phyloP scores from a whole-genome alignment of 2,888 invertebrate genomes.

The Mythimna lalbum region DNA sequence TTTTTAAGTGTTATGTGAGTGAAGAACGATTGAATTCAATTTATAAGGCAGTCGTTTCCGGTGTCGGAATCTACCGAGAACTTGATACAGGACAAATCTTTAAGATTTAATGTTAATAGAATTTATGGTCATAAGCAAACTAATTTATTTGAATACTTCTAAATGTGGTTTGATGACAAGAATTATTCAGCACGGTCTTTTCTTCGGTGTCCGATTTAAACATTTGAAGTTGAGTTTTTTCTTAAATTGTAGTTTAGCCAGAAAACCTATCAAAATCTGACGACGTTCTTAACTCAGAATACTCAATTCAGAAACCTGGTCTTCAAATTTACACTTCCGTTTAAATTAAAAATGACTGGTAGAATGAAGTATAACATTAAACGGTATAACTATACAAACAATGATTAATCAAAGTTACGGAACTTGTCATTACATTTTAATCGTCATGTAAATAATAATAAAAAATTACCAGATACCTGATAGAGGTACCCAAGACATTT shows the following conservation, averaged over 20 bases:
- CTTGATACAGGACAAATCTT: slow-evolving; percentile 14
- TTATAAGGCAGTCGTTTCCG: slow-evolving; percentile 51
- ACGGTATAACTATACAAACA: not conserved
- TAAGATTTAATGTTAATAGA: slow-evolving; percentile 16
- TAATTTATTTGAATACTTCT: slow-evolving; percentile 4
- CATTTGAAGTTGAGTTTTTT: too few species aligned
- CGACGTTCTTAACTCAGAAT: too few species aligned
- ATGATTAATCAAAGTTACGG: not conserved
- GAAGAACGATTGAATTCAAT: slow-evolving; percentile 54
- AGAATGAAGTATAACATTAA: not conserved
- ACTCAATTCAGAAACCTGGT: too few species aligned
- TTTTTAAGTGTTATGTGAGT: slow-evolving; percentile 58
- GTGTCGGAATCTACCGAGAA: slow-evolving; percentile 17
- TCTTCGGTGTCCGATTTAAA: too few species aligned
- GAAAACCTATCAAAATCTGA: too few species aligned
- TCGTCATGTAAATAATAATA: not conserved
- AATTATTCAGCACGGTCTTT: too few species aligned
- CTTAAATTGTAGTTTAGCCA: too few species aligned
- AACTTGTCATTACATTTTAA: not conserved
- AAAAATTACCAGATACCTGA: not conserved
- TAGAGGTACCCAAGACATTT: too few species aligned
- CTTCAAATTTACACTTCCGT: too few species aligned
- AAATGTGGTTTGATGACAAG: not conserved
- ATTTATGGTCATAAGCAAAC: not conserved
- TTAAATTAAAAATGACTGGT: too few species aligned